phyloP scores from a whole-genome alignment of 2,113 vertebrate genomes.

The Neolamprologus sp. region DNA sequence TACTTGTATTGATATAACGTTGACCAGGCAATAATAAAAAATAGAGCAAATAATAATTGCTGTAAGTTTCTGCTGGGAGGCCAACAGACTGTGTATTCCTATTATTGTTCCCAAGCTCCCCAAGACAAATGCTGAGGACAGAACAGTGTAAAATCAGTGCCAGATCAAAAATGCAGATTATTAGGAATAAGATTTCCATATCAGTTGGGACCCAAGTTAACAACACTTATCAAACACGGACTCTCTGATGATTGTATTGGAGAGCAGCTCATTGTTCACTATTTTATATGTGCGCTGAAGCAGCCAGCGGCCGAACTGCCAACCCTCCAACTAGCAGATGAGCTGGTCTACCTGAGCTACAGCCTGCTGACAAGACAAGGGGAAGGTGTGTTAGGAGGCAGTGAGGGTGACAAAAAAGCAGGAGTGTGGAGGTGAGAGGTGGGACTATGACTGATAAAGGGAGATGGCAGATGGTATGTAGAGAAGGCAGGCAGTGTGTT shows the following conservation, averaged over 20 bases:
- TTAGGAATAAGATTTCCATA: not conserved
- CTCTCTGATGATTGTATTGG: not conserved
- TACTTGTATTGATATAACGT: not conserved
- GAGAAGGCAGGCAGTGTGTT: not conserved
- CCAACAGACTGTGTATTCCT: not conserved
- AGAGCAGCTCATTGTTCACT: not conserved
- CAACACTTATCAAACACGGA: not conserved
- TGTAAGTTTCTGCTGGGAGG: not conserved
- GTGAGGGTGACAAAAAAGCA: not conserved
- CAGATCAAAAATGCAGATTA: not conserved
- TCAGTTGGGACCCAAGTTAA: not conserved
- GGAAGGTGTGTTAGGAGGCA: not conserved
- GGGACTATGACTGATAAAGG: not conserved
- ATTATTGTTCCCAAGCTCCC: not conserved
- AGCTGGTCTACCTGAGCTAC: not conserved
- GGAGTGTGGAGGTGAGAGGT: not conserved
- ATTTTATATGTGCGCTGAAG: accelerated
- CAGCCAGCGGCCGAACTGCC: accelerated
- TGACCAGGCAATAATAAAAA: not conserved
- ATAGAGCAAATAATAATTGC: not conserved
- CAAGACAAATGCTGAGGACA: accelerated
- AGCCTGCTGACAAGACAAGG: not conserved
- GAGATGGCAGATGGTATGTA: not conserved
- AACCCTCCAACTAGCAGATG: not conserved
- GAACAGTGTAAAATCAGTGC: not conserved